Evolutionary conservation across 2,797 vertebrate genomes (phyloP).

Genomic region (Malacoctenus gilli): DNA sequence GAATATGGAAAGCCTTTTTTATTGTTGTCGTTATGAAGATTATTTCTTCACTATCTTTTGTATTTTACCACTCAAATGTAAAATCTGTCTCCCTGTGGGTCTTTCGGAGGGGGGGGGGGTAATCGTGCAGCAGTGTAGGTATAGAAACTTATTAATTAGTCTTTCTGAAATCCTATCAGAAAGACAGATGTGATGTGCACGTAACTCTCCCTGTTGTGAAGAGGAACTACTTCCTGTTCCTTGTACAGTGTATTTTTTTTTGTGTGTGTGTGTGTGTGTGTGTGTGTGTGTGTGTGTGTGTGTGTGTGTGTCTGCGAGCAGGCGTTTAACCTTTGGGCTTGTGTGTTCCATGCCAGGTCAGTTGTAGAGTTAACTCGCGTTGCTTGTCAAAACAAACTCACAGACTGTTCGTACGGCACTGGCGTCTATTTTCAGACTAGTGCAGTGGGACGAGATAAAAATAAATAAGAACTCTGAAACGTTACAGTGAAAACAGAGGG

Average conservation of each 20-base stretch:
- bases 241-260: background rate
- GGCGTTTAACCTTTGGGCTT: conserved; percentile 32
- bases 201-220: conserved; percentile 15
- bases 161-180: conserved; percentile 36
- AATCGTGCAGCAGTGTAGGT: conserved; percentile 23
- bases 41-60: background rate
- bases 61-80: conserved; percentile 10
- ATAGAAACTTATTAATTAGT: conserved; percentile 19
- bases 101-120: conserved; percentile 24
- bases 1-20: background rate
- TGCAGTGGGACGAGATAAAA: conserved; percentile 61
- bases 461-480: conserved; percentile 49
- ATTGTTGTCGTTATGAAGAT: background rate
- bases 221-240: conserved; percentile 19
- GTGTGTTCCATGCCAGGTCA: conserved; percentile 35
- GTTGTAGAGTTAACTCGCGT: conserved; percentile 37
- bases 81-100: conserved; percentile 26
- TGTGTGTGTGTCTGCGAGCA: conserved; percentile 36
- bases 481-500: conserved; percentile 39
- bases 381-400: conserved; percentile 67
- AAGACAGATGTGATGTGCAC: background rate
- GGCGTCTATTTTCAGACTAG: conserved; percentile 51
- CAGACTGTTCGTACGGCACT: conserved; percentile 34
- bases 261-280: no score
- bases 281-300: no score